These are phyloP conservation scores for Cotesia typhae DNA, from an alignment of 1,140 invertebrate species.

Conservation along the genomic window DNA sequence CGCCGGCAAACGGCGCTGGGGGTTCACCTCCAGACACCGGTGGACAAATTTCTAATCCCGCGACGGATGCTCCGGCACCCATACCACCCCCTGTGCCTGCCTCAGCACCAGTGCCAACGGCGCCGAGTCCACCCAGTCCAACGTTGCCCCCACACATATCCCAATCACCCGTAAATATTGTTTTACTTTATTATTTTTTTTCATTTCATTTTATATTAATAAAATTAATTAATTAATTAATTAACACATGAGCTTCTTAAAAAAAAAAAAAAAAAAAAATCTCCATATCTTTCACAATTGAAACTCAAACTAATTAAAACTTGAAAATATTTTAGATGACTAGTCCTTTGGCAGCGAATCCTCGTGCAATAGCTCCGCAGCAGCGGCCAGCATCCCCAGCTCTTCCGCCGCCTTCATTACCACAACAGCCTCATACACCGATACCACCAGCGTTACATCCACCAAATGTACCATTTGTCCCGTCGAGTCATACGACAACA, in stretches of 20 bases:
- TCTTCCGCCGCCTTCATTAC: constrained; percentile 60
- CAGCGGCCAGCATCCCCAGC: constrained; percentile 61
- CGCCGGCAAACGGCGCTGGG: constrained; percentile 65
- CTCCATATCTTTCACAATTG: not conserved
- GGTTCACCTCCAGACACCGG: constrained; percentile 64
- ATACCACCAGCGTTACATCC: constrained; percentile 66
- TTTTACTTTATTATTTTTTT: not conserved
- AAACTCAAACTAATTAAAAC: too few species aligned
- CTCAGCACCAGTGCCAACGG: constrained; percentile 62
- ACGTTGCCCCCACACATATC: constrained; percentile 66
- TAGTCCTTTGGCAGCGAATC: constrained; percentile 66
- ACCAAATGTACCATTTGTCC: constrained; percentile 67
- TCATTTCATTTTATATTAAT: not conserved
- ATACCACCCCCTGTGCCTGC: constrained; percentile 64
- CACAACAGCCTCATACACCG: constrained; percentile 62
- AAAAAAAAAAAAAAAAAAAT: too few species aligned
- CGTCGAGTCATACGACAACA: constrained; percentile 65
- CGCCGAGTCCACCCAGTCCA: constrained; percentile 65
- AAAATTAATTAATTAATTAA: not conserved
- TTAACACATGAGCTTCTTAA: too few species aligned
- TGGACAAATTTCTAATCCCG: constrained; percentile 64
- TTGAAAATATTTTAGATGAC: constrained; percentile 56
- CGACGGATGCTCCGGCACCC: constrained; percentile 63
- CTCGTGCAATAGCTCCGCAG: constrained; percentile 65
- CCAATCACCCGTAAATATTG: constrained; percentile 62